These are phyloP conservation scores for Akabosia matsudoensis DNA, from an alignment of 1,140 invertebrate species.

Conservation along the genomic window DNA sequence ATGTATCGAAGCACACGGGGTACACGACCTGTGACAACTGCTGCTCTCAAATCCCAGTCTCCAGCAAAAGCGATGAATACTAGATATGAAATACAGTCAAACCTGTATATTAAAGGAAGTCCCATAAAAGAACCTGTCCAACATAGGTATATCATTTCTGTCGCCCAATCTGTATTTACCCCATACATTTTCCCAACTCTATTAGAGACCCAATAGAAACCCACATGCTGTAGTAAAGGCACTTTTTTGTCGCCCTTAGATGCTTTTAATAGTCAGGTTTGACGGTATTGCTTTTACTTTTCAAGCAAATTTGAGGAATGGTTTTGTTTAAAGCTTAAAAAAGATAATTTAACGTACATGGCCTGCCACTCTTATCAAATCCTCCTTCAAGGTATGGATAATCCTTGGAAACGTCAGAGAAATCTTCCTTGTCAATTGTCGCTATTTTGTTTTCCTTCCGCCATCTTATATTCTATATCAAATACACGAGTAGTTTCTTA, in stretches of 20 bases:
- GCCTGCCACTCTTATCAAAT: not conserved
- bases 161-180: too few relatives aligned
- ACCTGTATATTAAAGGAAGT: too few relatives aligned
- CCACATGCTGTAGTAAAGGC: too few relatives aligned
- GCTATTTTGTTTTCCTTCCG: not conserved
- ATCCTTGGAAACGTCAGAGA: not conserved
- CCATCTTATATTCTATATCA: not conserved
- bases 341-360: not conserved
- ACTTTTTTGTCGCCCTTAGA: too few relatives aligned
- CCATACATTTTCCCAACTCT: too few relatives aligned
- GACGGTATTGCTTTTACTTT: too few relatives aligned
- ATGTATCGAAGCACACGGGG: not conserved
- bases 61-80: not conserved
- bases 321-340: too few relatives aligned
- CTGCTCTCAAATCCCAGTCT: not conserved
- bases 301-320: too few relatives aligned
- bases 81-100: not conserved
- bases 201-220: too few relatives aligned
- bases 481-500: not conserved
- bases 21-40: not conserved
- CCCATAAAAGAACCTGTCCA: too few relatives aligned
- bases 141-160: too few relatives aligned
- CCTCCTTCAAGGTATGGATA: not conserved
- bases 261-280: too few relatives aligned
- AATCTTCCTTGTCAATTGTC: conserved; percentile 17